Evolutionary conservation across 1,140 invertebrate genomes (phyloP), one percentile per base, ranked within the genome.

Genomic region (Caerostris darwini): DNA sequence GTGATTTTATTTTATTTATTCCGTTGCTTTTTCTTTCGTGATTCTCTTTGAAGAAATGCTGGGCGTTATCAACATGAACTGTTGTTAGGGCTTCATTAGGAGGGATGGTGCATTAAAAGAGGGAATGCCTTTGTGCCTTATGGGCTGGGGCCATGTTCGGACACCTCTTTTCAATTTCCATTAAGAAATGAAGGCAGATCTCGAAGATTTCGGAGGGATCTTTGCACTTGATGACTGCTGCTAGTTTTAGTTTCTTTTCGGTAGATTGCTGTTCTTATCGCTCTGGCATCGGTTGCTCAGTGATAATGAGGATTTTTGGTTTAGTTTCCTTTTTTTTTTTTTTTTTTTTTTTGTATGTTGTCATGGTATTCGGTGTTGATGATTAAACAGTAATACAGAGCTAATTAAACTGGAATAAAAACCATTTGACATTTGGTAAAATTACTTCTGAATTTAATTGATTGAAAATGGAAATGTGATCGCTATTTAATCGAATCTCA

Each of bases 1-100:
- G 92, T 71, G 92, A 87, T 64, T 93, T 93, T 93, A 61, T 64
- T 85, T 92, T 67, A 53, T 67, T 61, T 64, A 64, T 59, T 54
- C 58, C 50, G 8, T 6, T 87, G 67, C 34, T 87, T 87, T 87
- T 19, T 12, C 77, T 87, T 5, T 56, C 64, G 3, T 17, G 17
- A 17, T 54, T n/a, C 64, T 17, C 59, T 82, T 90, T 90, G 64
- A 91, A 91, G 71, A 61, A 59, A 71, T 64, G 10, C 61, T 67
- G 90, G 82, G 90, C 69, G 71, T 67, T 69, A 69, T 92, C 61
- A 92, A 56, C 77, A 67, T 56, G 81, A 57, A 58, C 90, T 34
- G 54, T 57, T 81, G 90, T 7, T 57, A 34, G 34, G 34, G 90
- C 58, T 85, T 92, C 90, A 85, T 92, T 92, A 92, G 67, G 57